Conservation (phyloP, 2,888 invertebrate species). For the Lithophane socia region DNA sequence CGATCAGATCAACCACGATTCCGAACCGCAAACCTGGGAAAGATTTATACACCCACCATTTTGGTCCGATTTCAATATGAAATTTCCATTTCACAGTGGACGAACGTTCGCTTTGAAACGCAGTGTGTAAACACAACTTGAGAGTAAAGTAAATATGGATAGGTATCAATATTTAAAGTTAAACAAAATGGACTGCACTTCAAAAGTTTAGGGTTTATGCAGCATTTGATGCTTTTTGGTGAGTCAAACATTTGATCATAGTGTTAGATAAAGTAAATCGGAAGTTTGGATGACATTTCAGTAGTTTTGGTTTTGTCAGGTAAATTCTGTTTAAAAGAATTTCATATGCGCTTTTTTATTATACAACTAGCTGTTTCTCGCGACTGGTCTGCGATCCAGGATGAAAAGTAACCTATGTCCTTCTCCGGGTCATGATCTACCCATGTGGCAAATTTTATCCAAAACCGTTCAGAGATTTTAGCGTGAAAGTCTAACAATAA, state of each 20-base stretch:
- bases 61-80: conserved; percentile 64
- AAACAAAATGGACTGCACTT: conserved; percentile 38
- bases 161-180: conserved; percentile 37
- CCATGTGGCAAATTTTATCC: too few species aligned
- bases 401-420: too few species aligned
- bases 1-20: conserved; percentile 69
- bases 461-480: too few species aligned
- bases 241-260: conserved; percentile 6
- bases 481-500: too few species aligned
- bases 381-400: too few species aligned
- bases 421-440: too few species aligned
- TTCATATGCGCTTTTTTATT: neutral
- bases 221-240: conserved; percentile 7
- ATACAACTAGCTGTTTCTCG: too few species aligned
- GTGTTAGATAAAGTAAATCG: conserved; percentile 1
- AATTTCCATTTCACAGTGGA: conserved; percentile 57
- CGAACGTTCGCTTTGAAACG: conserved; percentile 39
- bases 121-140: conserved; percentile 40
- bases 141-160: conserved; percentile 42
- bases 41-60: conserved; percentile 65
- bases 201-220: conserved; percentile 39
- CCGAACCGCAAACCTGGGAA: conserved; percentile 60
- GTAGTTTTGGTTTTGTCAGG: neutral
- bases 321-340: neutral
- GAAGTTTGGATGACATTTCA: neutral